A percentile compares a stretch with the other conserved stretches of the same genome.
Evolutionary conservation across 2,113 vertebrate species (phyloP).

Genomic region (Drymodes brunneopygia): DNA sequence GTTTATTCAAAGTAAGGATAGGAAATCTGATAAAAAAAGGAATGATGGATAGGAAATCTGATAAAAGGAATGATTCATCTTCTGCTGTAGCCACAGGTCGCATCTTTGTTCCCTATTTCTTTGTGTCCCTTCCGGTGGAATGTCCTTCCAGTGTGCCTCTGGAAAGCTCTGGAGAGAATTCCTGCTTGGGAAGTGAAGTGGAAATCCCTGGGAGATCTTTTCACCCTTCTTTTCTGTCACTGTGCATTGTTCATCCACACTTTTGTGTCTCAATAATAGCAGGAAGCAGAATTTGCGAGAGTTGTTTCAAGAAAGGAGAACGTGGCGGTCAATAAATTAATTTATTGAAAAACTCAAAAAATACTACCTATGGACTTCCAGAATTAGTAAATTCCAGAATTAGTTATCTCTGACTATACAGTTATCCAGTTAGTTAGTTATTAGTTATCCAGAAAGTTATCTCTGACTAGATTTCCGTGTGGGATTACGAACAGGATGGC

Average conservation of each 20-base stretch:
- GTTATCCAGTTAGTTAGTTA: no score
- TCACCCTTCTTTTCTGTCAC: neutral
- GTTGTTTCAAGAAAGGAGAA: neutral
- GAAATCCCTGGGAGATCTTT: neutral
- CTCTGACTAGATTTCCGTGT: neutral
- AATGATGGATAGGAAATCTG: neutral
- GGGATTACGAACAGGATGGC: neutral
- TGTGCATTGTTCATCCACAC: rapidly evolving
- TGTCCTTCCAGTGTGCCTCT: neutral
- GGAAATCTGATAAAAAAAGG: neutral
- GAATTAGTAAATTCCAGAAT: neutral
- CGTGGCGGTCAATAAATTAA: rapidly evolving
- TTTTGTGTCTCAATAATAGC: neutral
- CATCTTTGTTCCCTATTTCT: neutral
- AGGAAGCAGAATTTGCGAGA: neutral
- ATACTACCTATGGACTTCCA: neutral
- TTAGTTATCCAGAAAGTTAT: no score
- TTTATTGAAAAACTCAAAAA: neutral
- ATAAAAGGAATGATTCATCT: neutral
- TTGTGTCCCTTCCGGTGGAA: neutral
- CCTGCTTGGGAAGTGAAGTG: neutral
- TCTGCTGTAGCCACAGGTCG: neutral
- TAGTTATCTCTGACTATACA: no score
- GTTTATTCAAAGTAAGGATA: neutral
- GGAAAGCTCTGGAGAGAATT: neutral